Evolutionary conservation across 1,140 invertebrate species (phyloP).

Genomic region (Papilio aristodemus): DNA sequence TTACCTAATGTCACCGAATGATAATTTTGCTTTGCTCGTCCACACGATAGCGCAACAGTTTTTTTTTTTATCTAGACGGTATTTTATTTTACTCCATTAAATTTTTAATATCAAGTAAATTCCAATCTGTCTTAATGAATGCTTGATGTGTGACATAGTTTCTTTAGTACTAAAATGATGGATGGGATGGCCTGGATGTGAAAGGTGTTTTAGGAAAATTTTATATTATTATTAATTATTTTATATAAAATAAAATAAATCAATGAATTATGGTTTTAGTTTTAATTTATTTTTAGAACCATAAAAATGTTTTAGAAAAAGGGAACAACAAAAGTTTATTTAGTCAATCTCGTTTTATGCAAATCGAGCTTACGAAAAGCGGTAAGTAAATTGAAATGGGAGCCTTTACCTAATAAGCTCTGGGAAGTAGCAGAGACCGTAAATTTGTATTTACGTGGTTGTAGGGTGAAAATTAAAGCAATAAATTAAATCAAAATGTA

Average conservation of each 20-base stretch:
- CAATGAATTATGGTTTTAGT: no score
- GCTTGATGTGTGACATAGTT: not conserved
- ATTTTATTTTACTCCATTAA: no score
- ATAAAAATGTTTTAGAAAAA: not conserved
- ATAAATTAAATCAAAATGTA: conserved; percentile 27
- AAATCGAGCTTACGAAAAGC: conserved; percentile 6
- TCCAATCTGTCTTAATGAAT: not conserved
- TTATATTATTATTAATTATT: no score
- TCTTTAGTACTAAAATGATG: no score
- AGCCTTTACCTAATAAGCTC: conserved; percentile 22
- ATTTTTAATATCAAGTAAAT: not conserved
- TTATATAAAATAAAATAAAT: no score
- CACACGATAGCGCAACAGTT: no score
- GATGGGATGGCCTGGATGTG: no score
- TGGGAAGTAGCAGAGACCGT: conserved; percentile 6
- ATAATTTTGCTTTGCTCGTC: no score
- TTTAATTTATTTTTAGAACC: not conserved
- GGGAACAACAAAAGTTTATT: not conserved
- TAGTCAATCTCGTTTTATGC: conserved; percentile 2
- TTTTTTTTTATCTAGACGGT: no score
- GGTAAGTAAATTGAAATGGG: conserved; percentile 22
- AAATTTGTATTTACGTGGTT: conserved; percentile 28
- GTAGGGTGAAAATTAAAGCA: conserved; percentile 16
- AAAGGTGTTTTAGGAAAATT: no score
- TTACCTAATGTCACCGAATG: conserved; percentile 16